Conservation (phyloP, 2,113 vertebrate species). For the Sceloporus undulatus region DNA sequence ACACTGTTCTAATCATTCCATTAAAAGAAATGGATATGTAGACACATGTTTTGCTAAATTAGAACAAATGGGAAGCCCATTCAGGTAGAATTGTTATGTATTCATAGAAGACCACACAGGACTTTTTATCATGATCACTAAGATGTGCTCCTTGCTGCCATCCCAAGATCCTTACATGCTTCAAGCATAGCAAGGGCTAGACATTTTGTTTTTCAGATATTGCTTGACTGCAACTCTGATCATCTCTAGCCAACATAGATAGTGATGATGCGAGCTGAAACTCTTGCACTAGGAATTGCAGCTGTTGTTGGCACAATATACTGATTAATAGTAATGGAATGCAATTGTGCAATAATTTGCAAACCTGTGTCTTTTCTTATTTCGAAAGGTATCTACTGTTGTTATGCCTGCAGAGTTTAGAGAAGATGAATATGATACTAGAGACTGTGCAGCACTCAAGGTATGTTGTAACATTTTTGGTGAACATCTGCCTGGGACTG, state of each 20-base stretch:
- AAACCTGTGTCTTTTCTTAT: slow-evolving; percentile 38
- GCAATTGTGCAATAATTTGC: slow-evolving; percentile 24
- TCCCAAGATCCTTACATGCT: too few relatives aligned
- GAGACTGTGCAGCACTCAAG: slow-evolving; percentile 93
- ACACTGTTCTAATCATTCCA: neutral
- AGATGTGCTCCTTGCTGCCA: neutral
- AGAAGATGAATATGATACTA: slow-evolving; percentile 86
- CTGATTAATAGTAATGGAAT: neutral
- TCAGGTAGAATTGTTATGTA: neutral
- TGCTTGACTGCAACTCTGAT: neutral
- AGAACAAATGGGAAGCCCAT: neutral
- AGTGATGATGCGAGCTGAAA: neutral
- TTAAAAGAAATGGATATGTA: neutral
- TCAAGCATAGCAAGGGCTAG: neutral
- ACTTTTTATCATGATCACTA: neutral
- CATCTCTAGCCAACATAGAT: neutral
- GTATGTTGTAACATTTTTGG: slow-evolving; percentile 73
- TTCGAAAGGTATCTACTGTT: slow-evolving; percentile 84
- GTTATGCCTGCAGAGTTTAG: slow-evolving; percentile 83
- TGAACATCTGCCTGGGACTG: neutral
- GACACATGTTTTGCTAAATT: neutral
- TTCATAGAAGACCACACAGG: neutral
- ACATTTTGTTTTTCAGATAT: too few relatives aligned
- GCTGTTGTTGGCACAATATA: neutral
- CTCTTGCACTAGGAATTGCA: neutral